These are phyloP conservation scores for Drosophila dives DNA, from an alignment of 2,888 invertebrate species.

Conservation along the genomic window DNA sequence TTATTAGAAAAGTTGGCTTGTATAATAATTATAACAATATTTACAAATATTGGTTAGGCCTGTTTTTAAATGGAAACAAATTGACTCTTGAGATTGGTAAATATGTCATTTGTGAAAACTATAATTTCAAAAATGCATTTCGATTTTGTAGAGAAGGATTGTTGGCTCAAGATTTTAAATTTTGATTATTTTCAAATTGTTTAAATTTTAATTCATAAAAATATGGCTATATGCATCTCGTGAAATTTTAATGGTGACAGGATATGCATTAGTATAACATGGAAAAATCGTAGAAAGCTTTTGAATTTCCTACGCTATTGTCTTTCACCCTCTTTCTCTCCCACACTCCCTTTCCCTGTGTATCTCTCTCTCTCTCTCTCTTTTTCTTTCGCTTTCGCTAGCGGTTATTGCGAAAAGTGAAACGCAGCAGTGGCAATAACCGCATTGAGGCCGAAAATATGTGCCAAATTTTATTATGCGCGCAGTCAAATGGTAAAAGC, in stretches of 20 bases:
- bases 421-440: conserved; percentile 56
- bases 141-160: neutral
- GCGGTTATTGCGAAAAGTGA: conserved; percentile 46
- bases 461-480: conserved; percentile 76
- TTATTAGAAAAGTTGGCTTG: neutral
- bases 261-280: conserved; percentile 9
- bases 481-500: conserved; percentile 74
- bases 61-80: too few species aligned
- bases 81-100: neutral
- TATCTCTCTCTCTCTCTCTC: neutral
- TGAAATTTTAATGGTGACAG: neutral
- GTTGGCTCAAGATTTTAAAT: neutral
- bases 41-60: too few species aligned
- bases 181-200: neutral
- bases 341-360: neutral
- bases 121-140: neutral
- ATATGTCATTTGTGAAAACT: neutral
- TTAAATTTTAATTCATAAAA: neutral
- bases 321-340: neutral
- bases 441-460: conserved; percentile 70
- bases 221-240: neutral
- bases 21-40: neutral
- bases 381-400: neutral
- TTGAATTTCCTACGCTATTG: conserved; percentile 43
- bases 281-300: conserved; percentile 26